These are phyloP conservation scores for Macropis europaea DNA, from an alignment of 2,888 invertebrate species.

Conservation along the genomic window DNA sequence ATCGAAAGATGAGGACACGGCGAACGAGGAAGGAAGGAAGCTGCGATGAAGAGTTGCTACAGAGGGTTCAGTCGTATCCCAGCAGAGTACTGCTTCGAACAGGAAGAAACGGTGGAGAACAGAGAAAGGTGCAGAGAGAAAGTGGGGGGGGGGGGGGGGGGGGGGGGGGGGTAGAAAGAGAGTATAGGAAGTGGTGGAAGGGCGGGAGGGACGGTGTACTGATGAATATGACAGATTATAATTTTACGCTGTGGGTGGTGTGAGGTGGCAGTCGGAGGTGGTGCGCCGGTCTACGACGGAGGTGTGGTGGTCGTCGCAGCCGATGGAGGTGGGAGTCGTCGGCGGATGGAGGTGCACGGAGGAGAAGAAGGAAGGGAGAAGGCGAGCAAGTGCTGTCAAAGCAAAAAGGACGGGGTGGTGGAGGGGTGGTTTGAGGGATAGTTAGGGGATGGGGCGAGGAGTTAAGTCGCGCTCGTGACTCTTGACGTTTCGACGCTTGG, in stretches of 20 bases:
- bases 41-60: not conserved
- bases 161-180: not conserved
- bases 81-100: slow-evolving; percentile 9
- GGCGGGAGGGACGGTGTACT: slow-evolving; percentile 44
- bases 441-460: not conserved
- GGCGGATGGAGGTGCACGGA: slow-evolving; percentile 37
- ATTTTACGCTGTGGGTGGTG: slow-evolving; percentile 59
- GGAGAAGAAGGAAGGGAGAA: slow-evolving; percentile 42
- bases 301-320: slow-evolving; percentile 34
- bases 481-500: slow-evolving; percentile 25
- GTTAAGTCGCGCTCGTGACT: slow-evolving; percentile 58
- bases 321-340: slow-evolving; percentile 48
- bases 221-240: slow-evolving; percentile 71
- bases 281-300: slow-evolving; percentile 41
- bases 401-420: slow-evolving; percentile 46
- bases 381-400: slow-evolving; percentile 59
- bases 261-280: slow-evolving; percentile 25
- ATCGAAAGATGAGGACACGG: not conserved
- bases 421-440: not conserved
- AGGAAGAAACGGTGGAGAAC: not conserved
- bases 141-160: not conserved
- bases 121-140: not conserved
- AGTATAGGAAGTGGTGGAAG: slow-evolving; percentile 7
- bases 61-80: not conserved
- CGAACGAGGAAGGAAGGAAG: not conserved